These are phyloP conservation scores for Liasis olivaceus DNA, from an alignment of 2,797 vertebrate genomes.

Conservation along the genomic window DNA sequence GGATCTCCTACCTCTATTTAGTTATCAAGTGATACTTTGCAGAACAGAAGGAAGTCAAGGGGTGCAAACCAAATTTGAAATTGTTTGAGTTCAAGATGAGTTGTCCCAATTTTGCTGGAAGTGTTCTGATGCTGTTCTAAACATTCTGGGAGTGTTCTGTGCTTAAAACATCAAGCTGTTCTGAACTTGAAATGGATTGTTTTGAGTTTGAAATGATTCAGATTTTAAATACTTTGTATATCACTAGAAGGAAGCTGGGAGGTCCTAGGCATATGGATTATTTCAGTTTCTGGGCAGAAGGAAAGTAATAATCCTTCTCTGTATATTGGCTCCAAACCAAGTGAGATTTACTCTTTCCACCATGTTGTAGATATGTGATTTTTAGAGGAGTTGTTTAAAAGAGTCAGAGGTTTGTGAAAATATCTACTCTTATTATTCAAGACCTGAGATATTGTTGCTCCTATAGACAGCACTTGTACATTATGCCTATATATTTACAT, in stretches of 20 bases:
- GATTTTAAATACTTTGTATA: neutral
- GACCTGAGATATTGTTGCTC: neutral
- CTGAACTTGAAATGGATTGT: neutral
- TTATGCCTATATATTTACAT: neutral
- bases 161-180: neutral
- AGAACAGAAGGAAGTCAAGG: neutral
- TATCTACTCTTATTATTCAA: neutral
- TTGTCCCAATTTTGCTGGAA: neutral
- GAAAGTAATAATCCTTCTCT: neutral
- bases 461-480: neutral
- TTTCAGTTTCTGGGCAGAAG: neutral
- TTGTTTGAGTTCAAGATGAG: neutral
- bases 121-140: neutral
- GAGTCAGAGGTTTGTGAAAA: neutral
- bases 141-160: neutral
- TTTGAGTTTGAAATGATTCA: neutral
- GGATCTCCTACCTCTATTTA: neutral
- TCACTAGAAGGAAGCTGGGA: neutral
- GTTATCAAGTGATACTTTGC: neutral
- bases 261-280: neutral
- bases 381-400: neutral
- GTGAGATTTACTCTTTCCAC: neutral
- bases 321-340: neutral
- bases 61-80: neutral
- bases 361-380: neutral